Evolutionary conservation across 2,113 vertebrate genomes (phyloP).

Genomic region (Capreolus pygargus): DNA sequence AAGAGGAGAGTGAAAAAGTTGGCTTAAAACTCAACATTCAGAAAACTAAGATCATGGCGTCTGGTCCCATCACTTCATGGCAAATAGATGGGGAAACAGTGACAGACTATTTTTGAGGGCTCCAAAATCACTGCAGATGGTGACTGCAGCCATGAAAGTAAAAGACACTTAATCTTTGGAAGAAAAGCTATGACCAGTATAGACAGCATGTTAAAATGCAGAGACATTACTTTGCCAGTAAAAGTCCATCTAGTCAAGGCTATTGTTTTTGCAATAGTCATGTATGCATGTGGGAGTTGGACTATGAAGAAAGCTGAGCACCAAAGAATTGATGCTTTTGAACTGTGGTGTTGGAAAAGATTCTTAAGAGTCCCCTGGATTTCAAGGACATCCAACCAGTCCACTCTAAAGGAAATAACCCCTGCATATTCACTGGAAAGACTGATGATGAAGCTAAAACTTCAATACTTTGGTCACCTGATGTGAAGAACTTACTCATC

Average conservation of each 20-base stretch:
- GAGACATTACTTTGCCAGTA: neutral
- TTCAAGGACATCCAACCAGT: neutral
- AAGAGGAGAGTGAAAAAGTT: neutral
- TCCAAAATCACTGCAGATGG: neutral
- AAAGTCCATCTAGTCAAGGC: neutral
- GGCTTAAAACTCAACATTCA: neutral
- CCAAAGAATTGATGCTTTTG: neutral
- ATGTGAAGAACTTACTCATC: neutral
- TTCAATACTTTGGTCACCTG: neutral
- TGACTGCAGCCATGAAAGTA: neutral
- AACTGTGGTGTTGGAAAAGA: neutral
- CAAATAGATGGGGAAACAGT: neutral
- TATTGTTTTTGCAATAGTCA: neutral
- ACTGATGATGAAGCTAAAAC: neutral
- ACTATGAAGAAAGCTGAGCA: neutral
- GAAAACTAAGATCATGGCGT: neutral
- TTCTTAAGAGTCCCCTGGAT: neutral
- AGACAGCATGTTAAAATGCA: neutral
- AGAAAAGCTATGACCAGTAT: neutral
- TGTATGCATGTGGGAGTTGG: neutral
- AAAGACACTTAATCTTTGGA: neutral
- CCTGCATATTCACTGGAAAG: neutral
- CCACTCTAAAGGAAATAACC: neutral
- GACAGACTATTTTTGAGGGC: neutral
- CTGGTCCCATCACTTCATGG: neutral